A percentile compares a stretch with the other conserved stretches of the same genome.
Evolutionary conservation across 2,888 invertebrate genomes (phyloP).

Genomic region (Yponomeuta malinellus): DNA sequence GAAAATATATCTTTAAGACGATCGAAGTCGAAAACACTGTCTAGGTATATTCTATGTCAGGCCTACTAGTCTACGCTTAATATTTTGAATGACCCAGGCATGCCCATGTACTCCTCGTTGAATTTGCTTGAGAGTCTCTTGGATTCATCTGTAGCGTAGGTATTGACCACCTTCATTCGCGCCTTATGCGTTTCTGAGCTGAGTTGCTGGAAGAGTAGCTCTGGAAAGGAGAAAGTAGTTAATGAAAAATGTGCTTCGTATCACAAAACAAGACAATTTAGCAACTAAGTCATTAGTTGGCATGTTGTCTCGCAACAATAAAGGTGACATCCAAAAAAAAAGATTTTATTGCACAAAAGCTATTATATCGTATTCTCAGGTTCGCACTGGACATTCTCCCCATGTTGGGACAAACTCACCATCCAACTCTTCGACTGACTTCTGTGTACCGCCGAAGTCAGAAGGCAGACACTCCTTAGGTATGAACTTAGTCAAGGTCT

Average conservation of each 20-base stretch:
- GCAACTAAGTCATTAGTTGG: too few relatives aligned
- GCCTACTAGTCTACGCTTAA: slow-evolving; percentile 27
- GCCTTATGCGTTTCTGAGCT: slow-evolving; percentile 18
- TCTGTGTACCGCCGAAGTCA: slow-evolving; percentile 40
- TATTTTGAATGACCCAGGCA: slow-evolving; percentile 29
- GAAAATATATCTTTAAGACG: too few relatives aligned
- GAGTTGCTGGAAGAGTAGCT: slow-evolving; percentile 15
- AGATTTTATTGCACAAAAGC: too few relatives aligned
- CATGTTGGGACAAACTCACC: slow-evolving; percentile 7
- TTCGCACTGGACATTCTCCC: too few relatives aligned
- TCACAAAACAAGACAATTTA: too few relatives aligned
- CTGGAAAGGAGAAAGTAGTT: slow-evolving; percentile 15
- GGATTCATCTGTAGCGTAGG: slow-evolving; percentile 23
- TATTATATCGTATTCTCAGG: too few relatives aligned
- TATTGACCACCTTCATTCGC: slow-evolving; percentile 19
- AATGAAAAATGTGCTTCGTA: too few relatives aligned
- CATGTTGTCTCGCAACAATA: too few relatives aligned
- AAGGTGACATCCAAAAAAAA: too few relatives aligned
- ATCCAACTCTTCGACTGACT: slow-evolving; percentile 21
- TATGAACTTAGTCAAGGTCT: slow-evolving; percentile 28
- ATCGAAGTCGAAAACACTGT: too few relatives aligned
- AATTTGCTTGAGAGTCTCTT: slow-evolving; percentile 25
- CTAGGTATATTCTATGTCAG: too few relatives aligned
- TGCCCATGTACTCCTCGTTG: slow-evolving; percentile 27
- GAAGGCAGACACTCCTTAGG: slow-evolving; percentile 35